phyloP scores from a whole-genome alignment of 2,113 vertebrate species.

The Morone saxatilis region DNA sequence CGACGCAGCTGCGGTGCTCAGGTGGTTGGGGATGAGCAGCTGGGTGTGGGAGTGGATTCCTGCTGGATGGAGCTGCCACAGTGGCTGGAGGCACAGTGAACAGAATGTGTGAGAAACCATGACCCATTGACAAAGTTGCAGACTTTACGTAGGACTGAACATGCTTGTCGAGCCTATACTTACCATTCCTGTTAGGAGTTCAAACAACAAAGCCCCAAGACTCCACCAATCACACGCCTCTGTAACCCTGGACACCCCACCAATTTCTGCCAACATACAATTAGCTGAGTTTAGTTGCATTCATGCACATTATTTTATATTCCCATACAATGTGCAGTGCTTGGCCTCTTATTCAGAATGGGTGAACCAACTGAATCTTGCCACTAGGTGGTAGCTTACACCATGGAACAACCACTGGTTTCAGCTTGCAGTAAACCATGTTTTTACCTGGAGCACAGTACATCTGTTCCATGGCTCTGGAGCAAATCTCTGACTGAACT shows the following conservation, averaged over 20 bases:
- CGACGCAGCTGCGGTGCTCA: slow-evolving; percentile 90
- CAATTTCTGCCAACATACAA: slow-evolving; percentile 88
- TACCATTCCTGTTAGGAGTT: slow-evolving; percentile 94
- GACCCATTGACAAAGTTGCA: neutral
- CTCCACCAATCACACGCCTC: slow-evolving; percentile 99
- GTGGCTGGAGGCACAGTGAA: slow-evolving; percentile 83
- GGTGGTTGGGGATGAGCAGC: slow-evolving; percentile 89
- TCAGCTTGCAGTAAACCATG: neutral
- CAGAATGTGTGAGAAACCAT: neutral
- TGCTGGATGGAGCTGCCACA: slow-evolving; percentile 92
- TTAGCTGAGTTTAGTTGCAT: neutral
- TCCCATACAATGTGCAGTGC: neutral
- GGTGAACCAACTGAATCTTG: neutral
- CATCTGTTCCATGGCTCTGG: slow-evolving; percentile 88
- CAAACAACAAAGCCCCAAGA: slow-evolving; percentile 93
- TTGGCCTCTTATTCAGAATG: neutral
- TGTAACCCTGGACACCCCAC: slow-evolving; percentile 88
- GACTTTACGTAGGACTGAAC: neutral
- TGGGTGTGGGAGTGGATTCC: slow-evolving; percentile 94
- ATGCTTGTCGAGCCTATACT: slow-evolving; percentile 51
- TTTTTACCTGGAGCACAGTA: slow-evolving; percentile 95
- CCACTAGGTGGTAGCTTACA: slow-evolving; percentile 67
- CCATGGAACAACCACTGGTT: neutral
- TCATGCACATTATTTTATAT: neutral
- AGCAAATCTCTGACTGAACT: slow-evolving; percentile 89